Evolutionary conservation across 2,888 invertebrate genomes (phyloP).

Genomic region (Dastarcus helophoroides): DNA sequence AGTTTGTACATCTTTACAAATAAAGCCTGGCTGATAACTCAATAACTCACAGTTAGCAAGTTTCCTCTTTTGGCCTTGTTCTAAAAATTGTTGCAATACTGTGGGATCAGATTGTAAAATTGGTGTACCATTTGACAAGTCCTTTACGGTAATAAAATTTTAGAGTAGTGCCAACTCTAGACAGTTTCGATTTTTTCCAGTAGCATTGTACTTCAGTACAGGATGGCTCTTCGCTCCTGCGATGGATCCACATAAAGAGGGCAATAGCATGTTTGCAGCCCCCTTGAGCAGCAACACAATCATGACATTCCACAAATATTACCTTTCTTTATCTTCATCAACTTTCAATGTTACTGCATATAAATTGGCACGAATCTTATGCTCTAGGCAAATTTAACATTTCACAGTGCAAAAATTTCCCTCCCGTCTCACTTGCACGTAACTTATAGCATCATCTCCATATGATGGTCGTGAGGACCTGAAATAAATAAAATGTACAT

Average conservation of each 20-base stretch:
- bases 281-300: constrained; percentile 13
- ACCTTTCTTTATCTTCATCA: constrained; percentile 11
- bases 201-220: constrained; percentile 9
- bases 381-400: constrained; percentile 11
- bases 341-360: constrained; percentile 11
- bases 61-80: constrained; percentile 7
- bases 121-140: constrained; percentile 15
- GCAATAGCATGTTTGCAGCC: constrained; percentile 16
- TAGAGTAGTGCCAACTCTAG: constrained; percentile 10
- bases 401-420: constrained; percentile 10
- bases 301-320: constrained; percentile 10
- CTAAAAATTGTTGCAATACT: constrained; percentile 8
- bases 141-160: constrained; percentile 11
- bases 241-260: constrained; percentile 13
- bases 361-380: constrained; percentile 10
- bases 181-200: constrained; percentile 9
- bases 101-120: constrained; percentile 12
- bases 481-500: no score
- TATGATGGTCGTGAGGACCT: no score
- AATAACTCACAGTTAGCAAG: constrained; percentile 9
- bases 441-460: constrained; percentile 12
- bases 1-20: not conserved
- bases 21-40: constrained; percentile 6
- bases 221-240: constrained; percentile 8
- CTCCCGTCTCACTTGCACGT: constrained; percentile 12